Conservation (phyloP, 92 coral and sea anemone genomes). For the Blastomussa wellsi region DNA sequence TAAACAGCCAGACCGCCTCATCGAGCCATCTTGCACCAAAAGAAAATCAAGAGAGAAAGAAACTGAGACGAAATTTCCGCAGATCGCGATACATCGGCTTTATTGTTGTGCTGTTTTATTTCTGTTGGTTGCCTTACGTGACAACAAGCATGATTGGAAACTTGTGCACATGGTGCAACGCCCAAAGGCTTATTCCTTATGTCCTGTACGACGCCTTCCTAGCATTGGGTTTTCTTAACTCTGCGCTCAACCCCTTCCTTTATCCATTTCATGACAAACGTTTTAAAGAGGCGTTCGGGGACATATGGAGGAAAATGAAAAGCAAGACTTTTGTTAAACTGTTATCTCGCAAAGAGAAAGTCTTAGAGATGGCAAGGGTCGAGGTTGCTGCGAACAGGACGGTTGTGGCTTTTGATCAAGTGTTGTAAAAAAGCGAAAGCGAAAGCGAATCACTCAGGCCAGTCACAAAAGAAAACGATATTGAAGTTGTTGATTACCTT, state of each 20-base stretch:
- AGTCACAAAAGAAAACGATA: neutral
- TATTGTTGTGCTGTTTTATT: conserved; percentile 69
- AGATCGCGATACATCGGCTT: conserved; percentile 83
- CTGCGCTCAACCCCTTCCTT: conserved; percentile 82
- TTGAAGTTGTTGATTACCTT: neutral
- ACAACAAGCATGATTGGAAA: conserved; percentile 52
- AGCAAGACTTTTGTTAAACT: neutral
- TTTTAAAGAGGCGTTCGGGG: conserved; percentile 73
- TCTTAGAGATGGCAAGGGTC: neutral
- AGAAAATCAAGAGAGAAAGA: conserved; percentile 50
- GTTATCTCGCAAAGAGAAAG: conserved; percentile 7
- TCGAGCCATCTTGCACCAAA: conserved; percentile 33
- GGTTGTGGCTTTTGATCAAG: no score
- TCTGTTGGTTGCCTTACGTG: conserved; percentile 83
- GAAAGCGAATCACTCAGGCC: no score
- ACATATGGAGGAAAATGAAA: conserved; percentile 47
- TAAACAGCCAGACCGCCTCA: conserved; percentile 32
- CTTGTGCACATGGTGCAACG: conserved; percentile 43
- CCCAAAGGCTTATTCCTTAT: conserved; percentile 19
- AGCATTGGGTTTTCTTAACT: conserved; percentile 73
- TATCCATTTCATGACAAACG: conserved; percentile 87
- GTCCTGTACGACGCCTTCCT: conserved; percentile 35
- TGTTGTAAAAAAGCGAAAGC: neutral
- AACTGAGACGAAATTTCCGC: conserved; percentile 61
- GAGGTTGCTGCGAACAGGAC: neutral